Conservation (phyloP, 2,113 vertebrate species). For the Rhinopomastus cyanomelas region DNA sequence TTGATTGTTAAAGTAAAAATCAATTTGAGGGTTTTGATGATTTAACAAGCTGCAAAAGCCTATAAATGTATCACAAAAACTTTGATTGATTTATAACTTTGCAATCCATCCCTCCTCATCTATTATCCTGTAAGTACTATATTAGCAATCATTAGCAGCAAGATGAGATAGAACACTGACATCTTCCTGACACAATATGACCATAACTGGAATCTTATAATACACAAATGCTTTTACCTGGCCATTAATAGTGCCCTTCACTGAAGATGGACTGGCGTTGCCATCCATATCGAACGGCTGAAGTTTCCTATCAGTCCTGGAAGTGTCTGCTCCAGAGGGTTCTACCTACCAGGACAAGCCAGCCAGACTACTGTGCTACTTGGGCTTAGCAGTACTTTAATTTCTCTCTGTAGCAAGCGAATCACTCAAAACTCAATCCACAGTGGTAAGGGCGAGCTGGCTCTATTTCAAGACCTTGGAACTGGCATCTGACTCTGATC, state of each 20-base stretch:
- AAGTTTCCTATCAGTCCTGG: constrained; percentile 74
- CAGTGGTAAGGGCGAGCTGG: not conserved
- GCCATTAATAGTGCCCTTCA: constrained; percentile 76
- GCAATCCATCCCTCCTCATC: constrained; percentile 72
- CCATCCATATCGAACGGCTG: constrained; percentile 44
- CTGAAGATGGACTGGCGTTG: constrained; percentile 63
- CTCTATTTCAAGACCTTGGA: not conserved
- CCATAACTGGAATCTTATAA: constrained; percentile 75
- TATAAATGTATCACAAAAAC: constrained; percentile 72
- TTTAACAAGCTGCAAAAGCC: constrained; percentile 77
- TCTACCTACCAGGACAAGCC: constrained; percentile 52
- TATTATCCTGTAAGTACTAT: constrained; percentile 74
- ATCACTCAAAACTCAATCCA: constrained; percentile 35
- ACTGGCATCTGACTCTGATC: not conserved
- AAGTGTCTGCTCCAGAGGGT: constrained; percentile 50
- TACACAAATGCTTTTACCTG: constrained; percentile 76
- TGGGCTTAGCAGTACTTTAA: constrained; percentile 42
- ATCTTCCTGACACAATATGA: constrained; percentile 72
- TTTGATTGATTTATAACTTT: constrained; percentile 78
- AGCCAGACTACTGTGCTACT: constrained; percentile 46
- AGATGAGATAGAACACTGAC: constrained; percentile 69
- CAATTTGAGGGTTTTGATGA: constrained; percentile 72
- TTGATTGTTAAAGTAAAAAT: constrained; percentile 75
- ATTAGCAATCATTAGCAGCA: constrained; percentile 75
- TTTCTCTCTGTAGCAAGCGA: constrained; percentile 25